Evolutionary conservation across 2,888 invertebrate species (phyloP).

Genomic region (Cantharis nigra): DNA sequence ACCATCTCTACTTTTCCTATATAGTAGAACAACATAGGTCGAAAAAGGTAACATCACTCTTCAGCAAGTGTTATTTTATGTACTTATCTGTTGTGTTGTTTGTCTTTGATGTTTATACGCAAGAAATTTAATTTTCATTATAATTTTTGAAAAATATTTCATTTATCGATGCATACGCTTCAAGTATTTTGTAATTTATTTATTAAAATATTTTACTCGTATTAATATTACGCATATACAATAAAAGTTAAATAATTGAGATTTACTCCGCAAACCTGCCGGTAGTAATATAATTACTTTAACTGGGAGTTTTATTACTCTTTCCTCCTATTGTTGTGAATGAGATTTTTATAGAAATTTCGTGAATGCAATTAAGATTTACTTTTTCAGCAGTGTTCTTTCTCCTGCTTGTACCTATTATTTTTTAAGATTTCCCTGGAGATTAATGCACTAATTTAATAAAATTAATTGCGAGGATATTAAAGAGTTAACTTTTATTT

Average conservation of each 20-base stretch:
- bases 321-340: neutral
- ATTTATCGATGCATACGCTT: neutral
- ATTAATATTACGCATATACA: conserved; percentile 1
- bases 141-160: neutral
- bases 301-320: conserved; percentile 8
- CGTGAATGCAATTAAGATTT: conserved; percentile 29
- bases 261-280: conserved; percentile 20
- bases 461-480: conserved; percentile 29
- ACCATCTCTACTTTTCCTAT: neutral
- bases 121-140: neutral
- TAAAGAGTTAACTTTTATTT: neutral
- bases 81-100: neutral
- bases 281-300: conserved; percentile 17
- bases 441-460: conserved; percentile 22
- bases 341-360: conserved; percentile 12
- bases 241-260: conserved; percentile 17
- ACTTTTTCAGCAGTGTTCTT: conserved; percentile 27
- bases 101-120: neutral
- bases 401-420: conserved; percentile 20
- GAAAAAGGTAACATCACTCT: neutral
- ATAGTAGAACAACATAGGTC: conserved; percentile 1
- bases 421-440: conserved; percentile 28
- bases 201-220: neutral
- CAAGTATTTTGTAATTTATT: too few relatives aligned
- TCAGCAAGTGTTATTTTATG: neutral